Percentiles rank a stretch among this genome's conserved stretches.
phyloP scores from a whole-genome alignment of 2,113 vertebrate species.

The Silurus glanis region DNA sequence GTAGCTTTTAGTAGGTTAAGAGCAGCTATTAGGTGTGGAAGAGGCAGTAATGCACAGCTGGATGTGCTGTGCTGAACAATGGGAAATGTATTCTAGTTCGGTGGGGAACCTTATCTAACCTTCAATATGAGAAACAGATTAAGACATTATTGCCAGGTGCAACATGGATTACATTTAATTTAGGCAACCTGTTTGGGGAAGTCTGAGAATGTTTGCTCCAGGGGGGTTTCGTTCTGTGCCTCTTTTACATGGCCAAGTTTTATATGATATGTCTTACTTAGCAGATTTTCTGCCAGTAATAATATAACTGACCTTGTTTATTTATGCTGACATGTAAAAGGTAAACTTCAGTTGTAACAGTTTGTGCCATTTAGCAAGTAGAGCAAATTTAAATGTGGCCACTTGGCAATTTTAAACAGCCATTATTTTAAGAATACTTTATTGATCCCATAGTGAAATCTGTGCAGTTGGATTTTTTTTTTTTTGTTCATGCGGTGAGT shows the following conservation, averaged over 20 bases:
- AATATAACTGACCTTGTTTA: conserved; percentile 24
- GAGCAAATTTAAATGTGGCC: conserved; percentile 26
- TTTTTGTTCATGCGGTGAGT: neutral
- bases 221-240: neutral
- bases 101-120: conserved; percentile 29
- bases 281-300: conserved; percentile 7
- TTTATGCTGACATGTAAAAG: conserved; percentile 31
- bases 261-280: neutral
- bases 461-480: neutral
- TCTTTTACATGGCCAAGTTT: neutral
- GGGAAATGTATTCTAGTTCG: conserved; percentile 31
- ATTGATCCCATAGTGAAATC: neutral
- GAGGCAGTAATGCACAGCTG: conserved; percentile 37
- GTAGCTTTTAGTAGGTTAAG: conserved; percentile 36
- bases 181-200: neutral
- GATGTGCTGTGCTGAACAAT: conserved; percentile 31
- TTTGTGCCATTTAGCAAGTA: conserved; percentile 23
- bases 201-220: neutral
- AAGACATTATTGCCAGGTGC: neutral
- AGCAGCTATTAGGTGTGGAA: conserved; percentile 20
- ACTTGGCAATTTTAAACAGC: conserved; percentile 27
- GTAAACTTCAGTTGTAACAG: conserved; percentile 13
- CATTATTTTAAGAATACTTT: neutral
- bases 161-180: conserved; percentile 3
- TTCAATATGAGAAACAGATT: neutral